These are phyloP conservation scores for Cyrtonyx montezumae DNA, from an alignment of 2,113 vertebrate genomes.

Conservation along the genomic window DNA sequence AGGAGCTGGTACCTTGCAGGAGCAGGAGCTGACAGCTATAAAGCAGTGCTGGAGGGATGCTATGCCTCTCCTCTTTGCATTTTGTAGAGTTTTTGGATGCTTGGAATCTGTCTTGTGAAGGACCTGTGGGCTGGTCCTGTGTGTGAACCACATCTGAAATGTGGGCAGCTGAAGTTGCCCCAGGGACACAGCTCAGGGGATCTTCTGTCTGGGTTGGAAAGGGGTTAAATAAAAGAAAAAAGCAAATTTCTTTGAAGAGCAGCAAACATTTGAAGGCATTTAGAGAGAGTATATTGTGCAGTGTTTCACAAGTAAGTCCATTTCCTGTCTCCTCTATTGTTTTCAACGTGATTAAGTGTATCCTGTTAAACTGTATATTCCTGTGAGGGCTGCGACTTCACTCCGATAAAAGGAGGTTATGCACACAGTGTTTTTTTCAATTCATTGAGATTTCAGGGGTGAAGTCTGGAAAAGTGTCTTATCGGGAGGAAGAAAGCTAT, in stretches of 20 bases:
- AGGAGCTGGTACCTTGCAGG: not conserved
- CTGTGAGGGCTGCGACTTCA: conserved; percentile 74
- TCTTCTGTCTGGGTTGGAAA: not conserved
- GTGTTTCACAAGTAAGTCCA: conserved; percentile 78
- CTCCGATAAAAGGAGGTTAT: conserved; percentile 70
- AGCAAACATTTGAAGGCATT: conserved; percentile 59
- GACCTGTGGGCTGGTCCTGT: not conserved
- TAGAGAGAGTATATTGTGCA: conserved; percentile 77
- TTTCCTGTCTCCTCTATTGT: conserved; percentile 85
- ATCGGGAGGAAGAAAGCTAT: not conserved
- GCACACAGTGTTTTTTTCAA: not conserved
- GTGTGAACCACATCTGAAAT: not conserved
- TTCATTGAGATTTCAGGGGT: not conserved
- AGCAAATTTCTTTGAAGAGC: conserved; percentile 26
- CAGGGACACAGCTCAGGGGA: fast-evolving
- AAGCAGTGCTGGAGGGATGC: not conserved
- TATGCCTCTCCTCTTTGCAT: not conserved
- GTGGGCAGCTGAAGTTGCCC: not conserved
- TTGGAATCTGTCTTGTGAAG: not conserved
- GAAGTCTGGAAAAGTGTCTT: not conserved
- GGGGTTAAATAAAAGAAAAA: not conserved
- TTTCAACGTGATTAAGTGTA: conserved; percentile 84
- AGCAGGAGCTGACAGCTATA: not conserved
- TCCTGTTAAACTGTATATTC: conserved; percentile 88
- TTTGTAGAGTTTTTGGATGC: too few species aligned